Conservation (phyloP, 1,140 invertebrate genomes). For the Nymphalis io region DNA sequence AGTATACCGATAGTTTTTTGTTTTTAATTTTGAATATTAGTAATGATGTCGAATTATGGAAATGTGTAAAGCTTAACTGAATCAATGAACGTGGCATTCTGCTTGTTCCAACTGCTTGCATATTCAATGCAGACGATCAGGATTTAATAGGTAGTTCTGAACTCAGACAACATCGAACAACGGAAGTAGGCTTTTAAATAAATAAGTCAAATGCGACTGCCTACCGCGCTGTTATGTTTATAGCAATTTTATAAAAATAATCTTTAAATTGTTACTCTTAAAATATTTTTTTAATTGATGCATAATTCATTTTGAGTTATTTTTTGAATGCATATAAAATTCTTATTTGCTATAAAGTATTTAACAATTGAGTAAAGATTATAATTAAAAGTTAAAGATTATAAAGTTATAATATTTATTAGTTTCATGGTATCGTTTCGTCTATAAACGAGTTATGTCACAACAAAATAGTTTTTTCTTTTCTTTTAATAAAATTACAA, state of each 20-base stretch:
- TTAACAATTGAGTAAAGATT: too few relatives aligned
- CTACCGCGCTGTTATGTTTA: conserved; percentile 6
- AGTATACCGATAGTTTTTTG: not conserved
- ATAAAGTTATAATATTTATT: too few relatives aligned
- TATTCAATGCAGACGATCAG: conserved; percentile 24
- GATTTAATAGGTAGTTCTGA: conserved; percentile 46
- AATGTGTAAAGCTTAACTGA: conserved; percentile 4
- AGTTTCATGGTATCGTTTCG: too few relatives aligned
- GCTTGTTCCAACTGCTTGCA: not conserved
- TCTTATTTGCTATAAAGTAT: too few relatives aligned
- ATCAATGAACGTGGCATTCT: not conserved
- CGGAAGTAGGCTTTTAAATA: conserved; percentile 59
- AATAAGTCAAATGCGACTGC: conserved; percentile 22
- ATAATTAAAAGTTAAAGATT: too few relatives aligned
- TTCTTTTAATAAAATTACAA: too few relatives aligned
- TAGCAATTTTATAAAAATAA: not conserved
- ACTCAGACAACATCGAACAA: conserved; percentile 30
- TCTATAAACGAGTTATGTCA: too few relatives aligned
- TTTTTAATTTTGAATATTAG: not conserved
- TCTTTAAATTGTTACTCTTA: not conserved
- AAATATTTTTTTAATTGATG: too few relatives aligned
- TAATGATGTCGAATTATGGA: not conserved
- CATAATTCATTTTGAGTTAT: too few relatives aligned
- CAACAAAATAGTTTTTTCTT: too few relatives aligned
- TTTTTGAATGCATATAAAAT: too few relatives aligned